A percentile compares a stretch with the other conserved stretches of the same genome.
These are phyloP conservation scores for Microplitis manilae DNA, from an alignment of 2,888 invertebrate species.

Conservation along the genomic window DNA sequence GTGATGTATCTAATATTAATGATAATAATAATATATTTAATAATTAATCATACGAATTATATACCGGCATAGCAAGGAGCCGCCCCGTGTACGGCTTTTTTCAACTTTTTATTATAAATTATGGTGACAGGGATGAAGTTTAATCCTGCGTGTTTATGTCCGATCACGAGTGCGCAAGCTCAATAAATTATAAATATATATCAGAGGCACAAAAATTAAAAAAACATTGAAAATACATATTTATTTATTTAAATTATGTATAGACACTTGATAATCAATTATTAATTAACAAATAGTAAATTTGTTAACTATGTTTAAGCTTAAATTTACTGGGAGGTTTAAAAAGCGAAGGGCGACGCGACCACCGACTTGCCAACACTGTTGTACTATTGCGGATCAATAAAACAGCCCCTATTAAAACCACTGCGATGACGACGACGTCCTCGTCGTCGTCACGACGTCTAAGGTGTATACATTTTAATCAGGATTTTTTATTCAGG, in stretches of 20 bases:
- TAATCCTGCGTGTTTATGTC: not conserved
- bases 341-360: not conserved
- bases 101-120: conserved; percentile 2
- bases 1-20: not conserved
- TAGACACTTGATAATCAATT: not conserved
- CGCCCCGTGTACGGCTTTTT: conserved; percentile 57
- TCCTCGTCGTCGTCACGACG: conserved; percentile 16
- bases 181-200: not conserved
- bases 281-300: not conserved
- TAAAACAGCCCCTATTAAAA: conserved; percentile 15
- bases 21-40: conserved; percentile 19
- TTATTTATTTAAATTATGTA: not conserved
- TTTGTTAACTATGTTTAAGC: not conserved
- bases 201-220: not conserved
- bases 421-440: not conserved
- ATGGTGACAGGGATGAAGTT: not conserved
- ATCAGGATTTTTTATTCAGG: not conserved
- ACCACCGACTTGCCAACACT: not conserved
- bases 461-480: not conserved
- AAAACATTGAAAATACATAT: not conserved
- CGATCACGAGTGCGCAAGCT: not conserved
- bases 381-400: conserved; percentile 16
- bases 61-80: conserved; percentile 56
- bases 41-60: conserved; percentile 2
- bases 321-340: not conserved